These are phyloP conservation scores for Microchrysa polita DNA, from an alignment of 2,888 invertebrate species.

Conservation along the genomic window DNA sequence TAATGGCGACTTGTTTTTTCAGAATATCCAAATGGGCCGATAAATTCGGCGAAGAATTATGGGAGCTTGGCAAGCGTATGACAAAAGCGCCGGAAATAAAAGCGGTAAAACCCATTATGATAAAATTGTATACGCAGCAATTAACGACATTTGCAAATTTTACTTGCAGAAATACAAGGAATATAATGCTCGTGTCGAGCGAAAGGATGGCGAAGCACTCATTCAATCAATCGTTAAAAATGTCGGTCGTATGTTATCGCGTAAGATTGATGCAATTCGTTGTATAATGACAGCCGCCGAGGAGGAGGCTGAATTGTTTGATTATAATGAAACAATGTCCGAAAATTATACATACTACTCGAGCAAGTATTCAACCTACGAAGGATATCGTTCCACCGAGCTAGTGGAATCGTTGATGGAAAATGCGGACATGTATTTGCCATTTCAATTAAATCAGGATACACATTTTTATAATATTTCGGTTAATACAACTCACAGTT, in stretches of 20 bases:
- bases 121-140: constrained; percentile 1
- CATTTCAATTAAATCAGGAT: constrained; percentile 70
- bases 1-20: constrained; percentile 55
- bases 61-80: constrained; percentile 79
- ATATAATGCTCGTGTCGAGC: constrained; percentile 80
- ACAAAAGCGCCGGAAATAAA: constrained; percentile 82
- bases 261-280: constrained; percentile 90
- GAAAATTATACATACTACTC: constrained; percentile 75
- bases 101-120: constrained; percentile 66
- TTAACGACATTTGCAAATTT: background rate
- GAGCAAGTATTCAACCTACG: constrained; percentile 77
- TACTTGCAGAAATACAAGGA: constrained; percentile 75
- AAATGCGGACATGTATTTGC: constrained; percentile 65
- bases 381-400: constrained; percentile 58
- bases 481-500: constrained; percentile 81
- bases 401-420: constrained; percentile 52
- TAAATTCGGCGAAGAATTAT: constrained; percentile 80
- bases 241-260: constrained; percentile 84
- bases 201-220: constrained; percentile 81
- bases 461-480: constrained; percentile 87
- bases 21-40: constrained; percentile 85
- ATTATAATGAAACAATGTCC: constrained; percentile 64
- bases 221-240: constrained; percentile 82
- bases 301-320: constrained; percentile 71
- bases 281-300: constrained; percentile 84